Evolutionary conservation across 2,113 vertebrate genomes (phyloP), one percentile per base, ranked within the genome.

Genomic region (Balaeniceps rex): DNA sequence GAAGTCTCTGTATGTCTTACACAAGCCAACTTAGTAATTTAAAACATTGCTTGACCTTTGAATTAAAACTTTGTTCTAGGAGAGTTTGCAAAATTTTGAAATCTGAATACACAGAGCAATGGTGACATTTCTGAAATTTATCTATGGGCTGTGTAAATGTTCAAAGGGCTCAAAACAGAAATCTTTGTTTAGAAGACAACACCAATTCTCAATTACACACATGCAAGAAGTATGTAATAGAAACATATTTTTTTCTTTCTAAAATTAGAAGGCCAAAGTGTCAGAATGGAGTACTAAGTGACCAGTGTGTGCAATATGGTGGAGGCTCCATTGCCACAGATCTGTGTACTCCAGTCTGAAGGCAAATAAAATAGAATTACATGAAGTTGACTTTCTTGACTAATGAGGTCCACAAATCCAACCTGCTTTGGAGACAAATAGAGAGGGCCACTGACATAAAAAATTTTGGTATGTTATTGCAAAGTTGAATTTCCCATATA

Each of bases 101-200:
- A 63, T 86, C 80, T 94, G 88, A 96, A 77, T 77, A 88, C 24
- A 60, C 47, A 44, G 26, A 85, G 46, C 14, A 10, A 83, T 78
- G 81, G 74, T 93, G 87, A 93, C 87, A 96, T 65, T 38, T 87
- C 52, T 98, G 91, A 96, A 97, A 97, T 98, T 97, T 97, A 94
- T 79, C 83, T 88, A 65, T 76, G 74, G 17, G 25, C 52, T 92
- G 64, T 94, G 97, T 97, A 98, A 97, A 98, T 93, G 80, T 97
- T 97, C 94, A 95, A 54, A 92, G 65, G 89, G 87, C 85, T 87
- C 74, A 74, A 83, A 77, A 71, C 40, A 97, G 72, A 72, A 87
- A 91, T 87, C 54, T 92, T 46, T 63, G 25, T 95, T 88, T 94
- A 95, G 12, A 44, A 84, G 75, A 85, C 49, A 88, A 54, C 24